These are phyloP conservation scores for Drosophila mimica DNA, from an alignment of 2,888 invertebrate species.

Conservation along the genomic window DNA sequence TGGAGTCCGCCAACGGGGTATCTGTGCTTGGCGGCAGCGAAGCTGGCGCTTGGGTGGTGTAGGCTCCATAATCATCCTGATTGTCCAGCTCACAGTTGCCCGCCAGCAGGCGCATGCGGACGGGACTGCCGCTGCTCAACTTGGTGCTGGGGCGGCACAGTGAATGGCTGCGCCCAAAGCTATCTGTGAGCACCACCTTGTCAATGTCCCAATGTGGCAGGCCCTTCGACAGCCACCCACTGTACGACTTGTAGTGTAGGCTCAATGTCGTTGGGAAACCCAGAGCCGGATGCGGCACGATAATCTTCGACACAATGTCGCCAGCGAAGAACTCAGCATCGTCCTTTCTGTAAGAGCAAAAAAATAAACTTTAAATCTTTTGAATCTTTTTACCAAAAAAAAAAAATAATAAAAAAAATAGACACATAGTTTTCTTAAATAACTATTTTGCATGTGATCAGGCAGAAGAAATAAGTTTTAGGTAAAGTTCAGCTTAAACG, in stretches of 20 bases:
- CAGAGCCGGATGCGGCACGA: slow-evolving; percentile 95
- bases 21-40: slow-evolving; percentile 41
- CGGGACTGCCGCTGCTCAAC: slow-evolving; percentile 90
- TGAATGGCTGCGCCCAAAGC: slow-evolving; percentile 93
- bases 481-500: not conserved
- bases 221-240: slow-evolving; percentile 95
- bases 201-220: slow-evolving; percentile 92
- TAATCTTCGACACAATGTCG: slow-evolving; percentile 91
- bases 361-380: not conserved
- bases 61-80: slow-evolving; percentile 81
- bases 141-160: slow-evolving; percentile 91
- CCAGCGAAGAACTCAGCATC: slow-evolving; percentile 91
- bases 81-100: slow-evolving; percentile 91
- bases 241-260: slow-evolving; percentile 94
- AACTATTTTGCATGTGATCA: not conserved
- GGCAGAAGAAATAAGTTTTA: not conserved
- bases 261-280: slow-evolving; percentile 90
- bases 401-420: too few relatives aligned
- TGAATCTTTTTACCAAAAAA: too few relatives aligned
- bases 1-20: slow-evolving; percentile 67
- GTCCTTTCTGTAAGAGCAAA: slow-evolving; percentile 88
- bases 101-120: slow-evolving; percentile 90
- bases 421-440: too few relatives aligned
- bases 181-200: slow-evolving; percentile 93
- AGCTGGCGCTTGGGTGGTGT: slow-evolving; percentile 63